Base-by-base conservation (phyloP, 2,888 invertebrate species). In the Xestia sexstrigata region DNA sequence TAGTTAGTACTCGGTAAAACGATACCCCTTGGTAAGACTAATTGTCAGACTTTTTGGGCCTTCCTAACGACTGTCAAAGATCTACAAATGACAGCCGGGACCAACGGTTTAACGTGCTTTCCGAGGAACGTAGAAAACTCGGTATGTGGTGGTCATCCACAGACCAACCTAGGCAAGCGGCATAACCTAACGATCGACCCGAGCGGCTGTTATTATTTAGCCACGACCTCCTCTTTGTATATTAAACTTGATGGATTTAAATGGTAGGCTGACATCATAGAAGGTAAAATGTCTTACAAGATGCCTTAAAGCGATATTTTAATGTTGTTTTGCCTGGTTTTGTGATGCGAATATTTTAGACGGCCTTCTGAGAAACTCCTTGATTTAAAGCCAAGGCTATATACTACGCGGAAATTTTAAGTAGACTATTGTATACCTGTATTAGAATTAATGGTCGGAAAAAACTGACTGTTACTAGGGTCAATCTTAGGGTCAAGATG, bases 271-370 rank as follows among this genome's bases (percentile, higher is more conserved):
- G 69, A 75, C 70, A 72, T 84, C 78, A 83, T 69, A 20, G 8
- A 52, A 63, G 58, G 68, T 58, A 78, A 30, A 76, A 68, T 70
- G 45, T 66, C 66, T 70, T 23, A 42, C 30, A 42, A 60, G 47
- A 83, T 63, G 70, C 60, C 69, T 74, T 62, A 73, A 83, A 79
- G 39, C 49, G 65, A 70, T 80, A 49, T 63, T 58, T 68, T 63
- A 62, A 52, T 68, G 26, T 26, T 26, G n/a, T 78, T 68, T 85
- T 84, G 84, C 85, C 89, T 87, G 80, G 72, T 87, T 60, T 63
- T 67, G 20, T 26, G 17, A 0, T 39, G 39, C n/a, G n/a, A 68
- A 82, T 74, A 66, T 71, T 13, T 65, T 60, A 66, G 84, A 75
- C 78, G 78, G 78, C 68, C 58, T 88, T 87, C 83, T 49, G 6